These are phyloP conservation scores for Strix uralensis DNA, from an alignment of 2,113 vertebrate species.

Conservation along the genomic window DNA sequence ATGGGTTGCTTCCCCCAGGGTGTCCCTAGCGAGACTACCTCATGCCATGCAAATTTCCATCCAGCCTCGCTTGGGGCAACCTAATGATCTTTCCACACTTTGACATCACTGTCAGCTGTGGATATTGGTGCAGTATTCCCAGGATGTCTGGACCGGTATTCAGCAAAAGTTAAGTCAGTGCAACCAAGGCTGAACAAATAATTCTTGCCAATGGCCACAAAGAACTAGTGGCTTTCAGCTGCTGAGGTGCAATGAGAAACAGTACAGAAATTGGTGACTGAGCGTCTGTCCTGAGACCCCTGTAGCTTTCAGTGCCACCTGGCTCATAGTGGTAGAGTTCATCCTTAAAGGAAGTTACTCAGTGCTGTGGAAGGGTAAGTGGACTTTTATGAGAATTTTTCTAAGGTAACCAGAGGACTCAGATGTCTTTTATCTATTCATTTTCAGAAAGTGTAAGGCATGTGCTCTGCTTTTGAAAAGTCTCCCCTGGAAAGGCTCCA, in stretches of 20 bases:
- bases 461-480: background rate
- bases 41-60: background rate
- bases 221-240: background rate
- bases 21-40: background rate
- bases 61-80: background rate
- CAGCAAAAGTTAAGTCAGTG: background rate
- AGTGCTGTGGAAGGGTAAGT: background rate
- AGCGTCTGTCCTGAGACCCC: background rate
- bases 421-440: background rate
- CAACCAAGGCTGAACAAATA: background rate
- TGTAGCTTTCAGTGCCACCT: background rate
- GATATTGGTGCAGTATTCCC: background rate
- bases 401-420: background rate
- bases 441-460: background rate
- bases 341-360: background rate
- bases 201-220: background rate
- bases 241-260: background rate
- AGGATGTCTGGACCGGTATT: too few relatives aligned
- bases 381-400: background rate
- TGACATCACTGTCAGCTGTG: background rate
- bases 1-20: background rate
- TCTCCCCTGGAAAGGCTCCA: background rate
- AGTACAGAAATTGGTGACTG: background rate
- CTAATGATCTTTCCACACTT: background rate
- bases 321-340: accelerated